Evolutionary conservation across 1,140 invertebrate species (phyloP).

Genomic region (Chironomus striatipennis): DNA sequence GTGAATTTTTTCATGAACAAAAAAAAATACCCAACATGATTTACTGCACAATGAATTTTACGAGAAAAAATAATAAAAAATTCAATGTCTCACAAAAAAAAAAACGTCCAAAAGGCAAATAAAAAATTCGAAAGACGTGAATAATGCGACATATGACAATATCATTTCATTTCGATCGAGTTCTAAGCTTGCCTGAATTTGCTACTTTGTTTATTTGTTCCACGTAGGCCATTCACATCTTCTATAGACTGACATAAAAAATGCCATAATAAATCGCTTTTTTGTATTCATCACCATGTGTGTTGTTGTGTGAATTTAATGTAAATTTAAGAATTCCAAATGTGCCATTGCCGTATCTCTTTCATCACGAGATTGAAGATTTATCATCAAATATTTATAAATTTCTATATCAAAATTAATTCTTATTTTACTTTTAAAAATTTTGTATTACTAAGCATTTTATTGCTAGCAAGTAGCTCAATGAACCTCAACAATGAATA

Average conservation of each 20-base stretch:
- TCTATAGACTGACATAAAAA: not conserved
- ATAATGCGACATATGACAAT: not conserved
- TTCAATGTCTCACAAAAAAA: too few species aligned
- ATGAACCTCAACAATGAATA: too few species aligned
- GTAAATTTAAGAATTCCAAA: not conserved
- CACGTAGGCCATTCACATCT: not conserved
- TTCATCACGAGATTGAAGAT: too few species aligned
- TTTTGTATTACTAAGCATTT: too few species aligned
- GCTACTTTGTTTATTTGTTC: not conserved
- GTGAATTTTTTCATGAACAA: too few species aligned
- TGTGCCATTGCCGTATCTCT: not conserved
- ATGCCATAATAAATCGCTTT: not conserved
- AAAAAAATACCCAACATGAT: too few species aligned
- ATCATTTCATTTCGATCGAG: not conserved
- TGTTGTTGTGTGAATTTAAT: not conserved
- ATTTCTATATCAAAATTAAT: too few species aligned
- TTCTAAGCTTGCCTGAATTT: not conserved
- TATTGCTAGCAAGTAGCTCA: too few species aligned
- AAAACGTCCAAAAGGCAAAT: not conserved
- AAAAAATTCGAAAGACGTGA: not conserved
- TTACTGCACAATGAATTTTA: constrained; percentile 13
- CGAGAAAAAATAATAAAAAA: too few species aligned
- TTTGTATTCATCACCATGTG: not conserved
- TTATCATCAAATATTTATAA: too few species aligned
- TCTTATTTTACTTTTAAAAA: too few species aligned